These are phyloP conservation scores for Cliona cf. orientalis DNA, from an alignment of 37 sponge, comb jelly and placozoan genomes.

Conservation along the genomic window DNA sequence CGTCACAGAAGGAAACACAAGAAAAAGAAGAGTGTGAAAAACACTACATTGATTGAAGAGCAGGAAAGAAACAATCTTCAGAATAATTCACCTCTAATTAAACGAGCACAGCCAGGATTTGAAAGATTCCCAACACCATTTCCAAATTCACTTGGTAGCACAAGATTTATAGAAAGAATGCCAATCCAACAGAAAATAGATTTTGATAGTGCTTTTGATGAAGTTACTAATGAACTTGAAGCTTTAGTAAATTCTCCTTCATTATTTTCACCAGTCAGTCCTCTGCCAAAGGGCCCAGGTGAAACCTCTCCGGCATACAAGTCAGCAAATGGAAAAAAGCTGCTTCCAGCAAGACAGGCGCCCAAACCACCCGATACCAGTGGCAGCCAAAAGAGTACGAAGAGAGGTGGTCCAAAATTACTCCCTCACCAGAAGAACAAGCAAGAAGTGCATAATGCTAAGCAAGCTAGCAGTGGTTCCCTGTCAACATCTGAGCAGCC, in stretches of 20 bases:
- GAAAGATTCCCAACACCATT: conserved; percentile 42
- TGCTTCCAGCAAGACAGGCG: no score
- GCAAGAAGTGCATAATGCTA: background rate
- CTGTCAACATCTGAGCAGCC: no score
- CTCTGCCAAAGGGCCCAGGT: conserved; percentile 22
- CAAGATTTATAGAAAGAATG: no score
- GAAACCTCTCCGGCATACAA: conserved; percentile 23
- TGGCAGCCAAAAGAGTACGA: background rate
- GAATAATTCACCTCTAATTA: conserved; percentile 11
- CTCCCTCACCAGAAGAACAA: conserved; percentile 19
- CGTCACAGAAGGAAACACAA: conserved; percentile 8
- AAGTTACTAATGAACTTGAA: background rate
- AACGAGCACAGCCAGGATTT: background rate
- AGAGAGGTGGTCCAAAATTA: conserved; percentile 11
- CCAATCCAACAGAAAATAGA: background rate
- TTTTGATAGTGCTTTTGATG: conserved; percentile 17
- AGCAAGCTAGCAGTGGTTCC: no score
- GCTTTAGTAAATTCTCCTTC: background rate
- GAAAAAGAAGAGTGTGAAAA: background rate
- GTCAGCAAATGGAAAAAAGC: background rate
- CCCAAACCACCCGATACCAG: background rate
- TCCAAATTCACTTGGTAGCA: background rate
- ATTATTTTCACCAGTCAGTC: conserved; percentile 36
- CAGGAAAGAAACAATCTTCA: background rate
- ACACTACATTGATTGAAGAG: no score